A percentile compares a stretch with the other conserved stretches of the same genome.
Conservation (phyloP, 53 echinoderm and acorn worm species). For the Patiria pectinifera region DNA sequence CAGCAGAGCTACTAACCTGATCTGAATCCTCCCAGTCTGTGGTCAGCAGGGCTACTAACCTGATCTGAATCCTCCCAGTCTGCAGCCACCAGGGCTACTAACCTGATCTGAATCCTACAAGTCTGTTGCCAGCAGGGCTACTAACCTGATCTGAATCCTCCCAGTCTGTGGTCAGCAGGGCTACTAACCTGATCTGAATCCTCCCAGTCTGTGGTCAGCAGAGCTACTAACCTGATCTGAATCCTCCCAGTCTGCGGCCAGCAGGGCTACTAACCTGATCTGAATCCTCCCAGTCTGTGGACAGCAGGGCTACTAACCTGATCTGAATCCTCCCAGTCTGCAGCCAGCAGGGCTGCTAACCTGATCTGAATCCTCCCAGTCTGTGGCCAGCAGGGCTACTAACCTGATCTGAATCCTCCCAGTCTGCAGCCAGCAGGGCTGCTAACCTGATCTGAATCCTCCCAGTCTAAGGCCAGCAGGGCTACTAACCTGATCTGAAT, state of each 20-base stretch:
- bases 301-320: neutral
- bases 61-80: constrained; percentile 85
- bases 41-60: constrained; percentile 59
- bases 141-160: neutral
- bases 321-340: neutral
- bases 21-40: neutral
- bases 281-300: neutral
- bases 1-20: too few relatives aligned
- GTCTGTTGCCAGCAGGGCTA: neutral
- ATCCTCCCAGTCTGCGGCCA: constrained; percentile 73
- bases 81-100: constrained; percentile 68
- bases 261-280: constrained; percentile 62
- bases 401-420: constrained; percentile 92
- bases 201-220: neutral
- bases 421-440: constrained; percentile 78
- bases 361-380: constrained; percentile 8
- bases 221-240: constrained; percentile 78
- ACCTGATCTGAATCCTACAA: neutral
- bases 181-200: too few relatives aligned
- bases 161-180: too few relatives aligned
- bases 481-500: too few relatives aligned
- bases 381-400: constrained; percentile 19
- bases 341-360: neutral
- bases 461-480: neutral
- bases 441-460: neutral